These are phyloP conservation scores for Alca torda DNA, from an alignment of 2,797 vertebrate genomes.

Conservation along the genomic window DNA sequence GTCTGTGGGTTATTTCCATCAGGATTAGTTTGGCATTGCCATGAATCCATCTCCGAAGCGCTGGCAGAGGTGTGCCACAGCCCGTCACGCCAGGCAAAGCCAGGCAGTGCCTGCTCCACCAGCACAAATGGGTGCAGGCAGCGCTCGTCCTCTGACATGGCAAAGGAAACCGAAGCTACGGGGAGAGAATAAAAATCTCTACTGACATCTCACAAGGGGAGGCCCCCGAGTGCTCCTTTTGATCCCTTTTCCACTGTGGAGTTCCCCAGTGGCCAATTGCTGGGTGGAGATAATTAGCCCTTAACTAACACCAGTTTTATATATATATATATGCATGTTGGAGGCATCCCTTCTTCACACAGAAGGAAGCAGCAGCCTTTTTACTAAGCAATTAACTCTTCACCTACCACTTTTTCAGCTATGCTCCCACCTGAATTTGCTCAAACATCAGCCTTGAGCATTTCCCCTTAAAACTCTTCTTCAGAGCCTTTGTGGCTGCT, in stretches of 20 bases:
- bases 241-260: neutral
- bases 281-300: neutral
- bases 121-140: neutral
- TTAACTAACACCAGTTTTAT: neutral
- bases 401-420: neutral
- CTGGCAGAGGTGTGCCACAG: neutral
- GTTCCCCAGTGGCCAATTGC: neutral
- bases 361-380: neutral
- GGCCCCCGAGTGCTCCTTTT: neutral
- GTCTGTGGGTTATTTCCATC: neutral
- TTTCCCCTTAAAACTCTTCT: neutral
- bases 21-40: neutral
- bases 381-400: neutral
- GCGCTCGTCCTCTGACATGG: neutral
- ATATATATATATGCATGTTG: neutral
- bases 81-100: neutral
- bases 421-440: neutral
- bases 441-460: neutral
- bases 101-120: neutral
- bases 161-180: neutral
- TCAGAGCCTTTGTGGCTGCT: neutral
- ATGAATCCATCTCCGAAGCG: neutral
- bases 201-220: neutral
- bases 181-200: neutral
- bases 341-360: neutral